Evolutionary conservation across 2,797 vertebrate genomes (phyloP).

Genomic region (Chaenodraco wilsoni): DNA sequence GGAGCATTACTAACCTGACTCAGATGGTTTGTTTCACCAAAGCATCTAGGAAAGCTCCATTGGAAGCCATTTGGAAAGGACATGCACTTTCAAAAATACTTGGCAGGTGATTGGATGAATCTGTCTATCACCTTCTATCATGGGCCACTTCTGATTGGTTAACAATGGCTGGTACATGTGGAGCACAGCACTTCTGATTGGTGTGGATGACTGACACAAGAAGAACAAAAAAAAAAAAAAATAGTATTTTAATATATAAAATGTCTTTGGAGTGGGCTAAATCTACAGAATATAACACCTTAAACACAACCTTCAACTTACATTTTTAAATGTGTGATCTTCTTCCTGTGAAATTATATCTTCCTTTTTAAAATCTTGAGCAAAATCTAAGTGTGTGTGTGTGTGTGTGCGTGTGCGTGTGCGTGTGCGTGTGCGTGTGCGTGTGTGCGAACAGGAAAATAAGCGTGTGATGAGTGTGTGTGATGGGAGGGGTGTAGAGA

Average conservation of each 20-base stretch:
- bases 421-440: neutral
- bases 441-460: neutral
- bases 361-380: constrained; percentile 6
- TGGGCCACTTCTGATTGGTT: too few species aligned
- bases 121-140: too few species aligned
- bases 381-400: constrained; percentile 3
- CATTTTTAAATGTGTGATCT: neutral
- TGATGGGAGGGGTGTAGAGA: constrained; percentile 55
- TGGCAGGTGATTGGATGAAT: too few species aligned
- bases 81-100: too few species aligned
- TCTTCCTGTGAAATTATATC: neutral
- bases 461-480: fast-evolving
- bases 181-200: too few species aligned
- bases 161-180: too few species aligned
- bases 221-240: too few species aligned
- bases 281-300: neutral
- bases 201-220: too few species aligned
- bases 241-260: neutral
- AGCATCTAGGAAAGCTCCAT: too few species aligned
- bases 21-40: too few species aligned
- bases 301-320: neutral
- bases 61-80: too few species aligned
- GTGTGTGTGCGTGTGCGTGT: neutral
- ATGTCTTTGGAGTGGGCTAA: neutral
- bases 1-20: too few species aligned